phyloP scores from a whole-genome alignment of 2,113 vertebrate species.

The Calypte anna region DNA sequence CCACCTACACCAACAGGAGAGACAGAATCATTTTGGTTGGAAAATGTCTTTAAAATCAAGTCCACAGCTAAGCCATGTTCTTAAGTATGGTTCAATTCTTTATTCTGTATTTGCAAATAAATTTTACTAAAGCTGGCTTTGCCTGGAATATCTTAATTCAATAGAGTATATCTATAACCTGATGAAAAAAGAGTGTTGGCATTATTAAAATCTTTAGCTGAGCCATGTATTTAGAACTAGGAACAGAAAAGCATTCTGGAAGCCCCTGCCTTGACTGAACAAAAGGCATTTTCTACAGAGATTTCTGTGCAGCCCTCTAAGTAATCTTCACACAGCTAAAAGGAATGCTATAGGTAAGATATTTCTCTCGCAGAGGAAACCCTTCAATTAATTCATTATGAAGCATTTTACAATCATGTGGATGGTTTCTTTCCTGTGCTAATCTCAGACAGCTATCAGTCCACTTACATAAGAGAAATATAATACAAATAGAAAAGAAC shows the following conservation, averaged over 20 bases:
- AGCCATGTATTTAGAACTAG: neutral
- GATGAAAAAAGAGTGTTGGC: neutral
- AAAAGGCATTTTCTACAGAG: neutral
- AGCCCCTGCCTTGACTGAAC: neutral
- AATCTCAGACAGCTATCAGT: neutral
- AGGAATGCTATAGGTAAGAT: neutral
- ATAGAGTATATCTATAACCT: neutral
- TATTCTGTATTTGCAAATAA: neutral
- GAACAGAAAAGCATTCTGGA: neutral
- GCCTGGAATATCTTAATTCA: neutral
- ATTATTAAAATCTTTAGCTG: neutral
- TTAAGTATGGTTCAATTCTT: neutral
- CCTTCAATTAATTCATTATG: neutral
- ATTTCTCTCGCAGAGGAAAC: neutral
- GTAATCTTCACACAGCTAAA: neutral
- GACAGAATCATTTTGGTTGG: neutral
- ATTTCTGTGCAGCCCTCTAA: neutral
- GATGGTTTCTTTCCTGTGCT: neutral
- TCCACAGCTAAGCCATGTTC: too few relatives aligned
- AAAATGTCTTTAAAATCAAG: too few relatives aligned
- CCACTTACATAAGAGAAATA: neutral
- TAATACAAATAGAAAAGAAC: neutral
- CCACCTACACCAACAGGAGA: neutral
- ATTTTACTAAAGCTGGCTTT: neutral
- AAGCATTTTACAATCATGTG: neutral